phyloP scores from a whole-genome alignment of 2,113 vertebrate species.

The Otocyon megalotis region DNA sequence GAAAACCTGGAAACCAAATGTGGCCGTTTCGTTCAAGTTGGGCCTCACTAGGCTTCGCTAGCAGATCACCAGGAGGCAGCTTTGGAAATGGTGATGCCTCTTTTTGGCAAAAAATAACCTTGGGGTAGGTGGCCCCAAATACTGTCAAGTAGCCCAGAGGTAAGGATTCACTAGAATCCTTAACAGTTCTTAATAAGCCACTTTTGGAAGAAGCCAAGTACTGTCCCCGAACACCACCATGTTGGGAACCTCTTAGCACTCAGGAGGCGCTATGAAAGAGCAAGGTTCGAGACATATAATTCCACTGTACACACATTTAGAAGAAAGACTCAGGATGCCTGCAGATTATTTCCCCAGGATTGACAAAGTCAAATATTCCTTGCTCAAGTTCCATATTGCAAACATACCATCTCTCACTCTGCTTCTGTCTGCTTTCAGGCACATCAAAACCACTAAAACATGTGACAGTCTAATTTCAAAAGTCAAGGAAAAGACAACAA shows the following conservation, averaged over 20 bases:
- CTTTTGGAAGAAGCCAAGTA: not conserved
- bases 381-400: not conserved
- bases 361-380: not conserved
- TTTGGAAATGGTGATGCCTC: not conserved
- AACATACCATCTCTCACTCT: not conserved
- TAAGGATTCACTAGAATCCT: not conserved
- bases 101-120: not conserved
- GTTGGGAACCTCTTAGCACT: not conserved
- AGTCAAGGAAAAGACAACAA: not conserved
- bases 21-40: not conserved
- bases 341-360: not conserved
- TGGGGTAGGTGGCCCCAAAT: not conserved
- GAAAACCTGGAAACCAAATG: not conserved
- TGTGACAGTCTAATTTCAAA: not conserved
- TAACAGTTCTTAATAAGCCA: not conserved
- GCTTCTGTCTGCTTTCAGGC: not conserved
- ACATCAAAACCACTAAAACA: slow-evolving; percentile 1
- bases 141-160: not conserved
- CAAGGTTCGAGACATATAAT: not conserved
- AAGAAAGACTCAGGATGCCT: not conserved
- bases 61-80: not conserved
- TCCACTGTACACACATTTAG: not conserved
- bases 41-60: not conserved
- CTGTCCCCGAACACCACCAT: not conserved
- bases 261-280: not conserved